A percentile compares a stretch with the other conserved stretches of the same genome.
phyloP scores from a whole-genome alignment of 2,113 vertebrate species.

The Gallinago undulata region DNA sequence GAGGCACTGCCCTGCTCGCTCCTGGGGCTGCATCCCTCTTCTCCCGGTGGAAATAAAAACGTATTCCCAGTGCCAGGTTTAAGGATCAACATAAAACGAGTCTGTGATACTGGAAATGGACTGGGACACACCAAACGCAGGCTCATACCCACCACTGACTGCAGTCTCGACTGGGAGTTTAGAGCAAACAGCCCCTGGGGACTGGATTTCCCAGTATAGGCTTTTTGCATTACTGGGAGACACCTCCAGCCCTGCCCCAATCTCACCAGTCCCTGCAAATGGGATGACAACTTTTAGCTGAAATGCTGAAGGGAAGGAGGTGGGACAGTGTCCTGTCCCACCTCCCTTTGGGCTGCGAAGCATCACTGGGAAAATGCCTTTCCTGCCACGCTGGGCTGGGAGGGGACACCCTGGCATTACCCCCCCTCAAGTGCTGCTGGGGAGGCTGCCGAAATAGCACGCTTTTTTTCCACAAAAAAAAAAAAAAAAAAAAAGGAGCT shows the following conservation, averaged over 20 bases:
- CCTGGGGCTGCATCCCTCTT: accelerated
- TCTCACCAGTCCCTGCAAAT: neutral
- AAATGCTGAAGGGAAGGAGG: neutral
- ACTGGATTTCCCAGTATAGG: neutral
- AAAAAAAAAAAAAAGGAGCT: neutral
- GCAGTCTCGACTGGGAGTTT: accelerated
- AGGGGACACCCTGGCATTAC: neutral
- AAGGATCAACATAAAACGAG: neutral
- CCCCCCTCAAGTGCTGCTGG: neutral
- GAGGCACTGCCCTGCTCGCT: neutral
- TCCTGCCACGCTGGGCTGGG: neutral
- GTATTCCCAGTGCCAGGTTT: accelerated
- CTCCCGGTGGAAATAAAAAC: neutral
- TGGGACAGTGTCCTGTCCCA: neutral
- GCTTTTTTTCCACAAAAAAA: neutral
- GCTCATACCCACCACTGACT: accelerated
- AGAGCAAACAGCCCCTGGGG: neutral
- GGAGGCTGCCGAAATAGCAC: neutral
- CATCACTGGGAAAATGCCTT: neutral
- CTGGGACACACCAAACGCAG: neutral
- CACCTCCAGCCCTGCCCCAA: accelerated
- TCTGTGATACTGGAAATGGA: neutral
- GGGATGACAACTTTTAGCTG: neutral
- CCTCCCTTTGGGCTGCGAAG: accelerated
- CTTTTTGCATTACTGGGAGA: neutral